Percentiles rank a stretch among this genome's conserved stretches.
phyloP scores from a whole-genome alignment of 2,113 vertebrate genomes.

The Halcyon malimbica region DNA sequence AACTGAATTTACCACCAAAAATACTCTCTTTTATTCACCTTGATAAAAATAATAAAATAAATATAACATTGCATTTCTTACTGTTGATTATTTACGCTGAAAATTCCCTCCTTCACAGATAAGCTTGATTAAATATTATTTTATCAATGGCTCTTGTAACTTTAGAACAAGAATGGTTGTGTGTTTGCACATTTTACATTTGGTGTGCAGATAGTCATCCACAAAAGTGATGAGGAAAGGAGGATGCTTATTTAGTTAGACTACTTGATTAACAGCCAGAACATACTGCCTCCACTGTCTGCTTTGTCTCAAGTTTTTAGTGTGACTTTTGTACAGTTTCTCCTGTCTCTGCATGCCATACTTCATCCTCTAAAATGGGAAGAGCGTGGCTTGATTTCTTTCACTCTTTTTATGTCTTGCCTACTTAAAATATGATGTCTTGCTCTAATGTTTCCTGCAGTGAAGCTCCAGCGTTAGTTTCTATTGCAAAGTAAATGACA shows the following conservation, averaged over 20 bases:
- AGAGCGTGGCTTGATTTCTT: neutral
- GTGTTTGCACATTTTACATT: neutral
- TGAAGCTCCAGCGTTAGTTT: neutral
- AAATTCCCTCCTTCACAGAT: neutral
- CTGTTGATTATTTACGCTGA: neutral
- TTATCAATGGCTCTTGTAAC: neutral
- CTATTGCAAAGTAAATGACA: neutral
- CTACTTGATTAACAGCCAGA: neutral
- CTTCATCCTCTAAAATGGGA: neutral
- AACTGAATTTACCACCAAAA: rapidly evolving
- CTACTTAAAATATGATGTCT: neutral
- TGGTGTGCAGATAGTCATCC: neutral
- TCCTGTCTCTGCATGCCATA: neutral
- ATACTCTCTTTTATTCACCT: neutral
- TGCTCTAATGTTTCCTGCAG: neutral
- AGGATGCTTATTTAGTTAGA: neutral
- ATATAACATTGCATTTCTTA: neutral
- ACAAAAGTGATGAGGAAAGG: neutral
- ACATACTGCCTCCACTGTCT: neutral
- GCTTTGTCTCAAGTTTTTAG: neutral
- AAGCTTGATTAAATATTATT: neutral
- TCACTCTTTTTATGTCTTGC: neutral
- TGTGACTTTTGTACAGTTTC: neutral
- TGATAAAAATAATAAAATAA: neutral
- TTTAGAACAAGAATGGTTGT: neutral